Evolutionary conservation across 2,888 invertebrate species (phyloP), one percentile per base, ranked within the genome.

Genomic region (Druceiella hillmani): DNA sequence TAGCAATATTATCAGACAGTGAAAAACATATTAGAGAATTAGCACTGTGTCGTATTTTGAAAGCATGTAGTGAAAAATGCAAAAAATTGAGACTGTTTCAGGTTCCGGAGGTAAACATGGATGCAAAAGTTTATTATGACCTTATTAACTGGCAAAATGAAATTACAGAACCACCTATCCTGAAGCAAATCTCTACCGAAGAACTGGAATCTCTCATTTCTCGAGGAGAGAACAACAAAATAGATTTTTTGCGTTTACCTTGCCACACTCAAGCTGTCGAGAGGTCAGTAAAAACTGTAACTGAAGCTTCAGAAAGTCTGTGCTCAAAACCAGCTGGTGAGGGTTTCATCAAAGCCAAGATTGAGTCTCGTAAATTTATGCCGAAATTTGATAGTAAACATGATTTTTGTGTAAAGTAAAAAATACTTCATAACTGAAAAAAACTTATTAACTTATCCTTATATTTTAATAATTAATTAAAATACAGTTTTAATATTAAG

Each of bases 201-300:
- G 39, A 41, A 9, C 17, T 41, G 16, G 28, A 29, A 41, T 13
- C 30, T 15, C 24, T 45, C 35, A 36, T 38, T 22, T 30, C 17
- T 15, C 30, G 30, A 37, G 36, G 36, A 31, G 39, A 35, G 16
- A 31, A 41, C 12, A 30, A 17, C n/a, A 12, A 38, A 16, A 31
- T 45, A 16, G 9, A 22, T 10, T 33, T 50, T 14, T 36, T 47
- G 26, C 44, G 49, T 7, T 43, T 46, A 3, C 49, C 46, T 6
- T 50, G 42, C 17, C 47, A 48, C 32, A 43, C 44, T 2, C 44
- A 48, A 42, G 47, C 50, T 13, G 46, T 50, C 4, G 43, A 50
- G 32, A 41, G 43, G 26, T 45, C 48, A 9, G 46, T 47, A 1
- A 47, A 49, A 25, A 32, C 40, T 17, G 41, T 42, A 11, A 46